Evolutionary conservation across 2,797 vertebrate species (phyloP).

Genomic region (Melanotaenia pygmaea): DNA sequence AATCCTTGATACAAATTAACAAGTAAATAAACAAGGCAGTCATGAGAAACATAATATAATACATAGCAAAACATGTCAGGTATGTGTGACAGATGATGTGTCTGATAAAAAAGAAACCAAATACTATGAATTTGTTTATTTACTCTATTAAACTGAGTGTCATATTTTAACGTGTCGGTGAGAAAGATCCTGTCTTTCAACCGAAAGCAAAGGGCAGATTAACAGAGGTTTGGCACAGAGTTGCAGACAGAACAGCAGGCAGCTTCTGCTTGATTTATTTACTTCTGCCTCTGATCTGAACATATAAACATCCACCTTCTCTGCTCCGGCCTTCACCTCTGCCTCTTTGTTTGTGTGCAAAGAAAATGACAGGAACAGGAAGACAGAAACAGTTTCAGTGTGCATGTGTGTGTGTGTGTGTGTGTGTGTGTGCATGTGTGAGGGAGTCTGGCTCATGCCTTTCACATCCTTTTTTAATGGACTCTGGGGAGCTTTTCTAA

Average conservation of each 20-base stretch:
- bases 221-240: conserved; percentile 27
- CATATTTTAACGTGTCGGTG: neutral
- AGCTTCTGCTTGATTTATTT: conserved; percentile 30
- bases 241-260: conserved; percentile 20
- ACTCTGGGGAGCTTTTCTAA: conserved; percentile 51
- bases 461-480: conserved; percentile 36
- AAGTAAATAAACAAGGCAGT: too few species aligned
- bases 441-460: conserved; percentile 20
- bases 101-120: too few species aligned
- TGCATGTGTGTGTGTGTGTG: conserved; percentile 35
- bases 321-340: conserved; percentile 49
- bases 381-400: conserved; percentile 13
- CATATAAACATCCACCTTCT: conserved; percentile 46
- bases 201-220: conserved; percentile 21
- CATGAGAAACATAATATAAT: too few species aligned
- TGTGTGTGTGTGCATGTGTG: conserved; percentile 28
- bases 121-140: too few species aligned
- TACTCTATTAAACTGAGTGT: neutral
- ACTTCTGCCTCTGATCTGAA: conserved; percentile 37
- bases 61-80: too few species aligned
- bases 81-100: too few species aligned
- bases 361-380: conserved; percentile 13
- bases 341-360: conserved; percentile 16
- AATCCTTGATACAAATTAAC: too few species aligned
- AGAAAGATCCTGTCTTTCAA: conserved; percentile 9